A percentile compares a stretch with the other conserved stretches of the same genome.
Conservation (phyloP, 2,797 vertebrate species). For the Takifugu rubripes region DNA sequence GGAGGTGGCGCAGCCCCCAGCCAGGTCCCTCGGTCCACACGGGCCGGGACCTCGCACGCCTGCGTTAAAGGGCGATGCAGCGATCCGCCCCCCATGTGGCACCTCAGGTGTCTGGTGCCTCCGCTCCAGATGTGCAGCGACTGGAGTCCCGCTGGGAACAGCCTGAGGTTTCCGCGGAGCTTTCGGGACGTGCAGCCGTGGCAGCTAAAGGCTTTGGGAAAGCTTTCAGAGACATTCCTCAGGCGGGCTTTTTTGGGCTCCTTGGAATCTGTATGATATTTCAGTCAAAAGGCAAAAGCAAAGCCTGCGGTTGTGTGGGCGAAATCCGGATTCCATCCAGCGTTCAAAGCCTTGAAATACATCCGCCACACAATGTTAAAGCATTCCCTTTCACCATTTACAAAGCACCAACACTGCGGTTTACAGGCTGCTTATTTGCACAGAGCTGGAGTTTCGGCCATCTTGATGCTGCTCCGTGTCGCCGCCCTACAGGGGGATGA, state of each 20-base stretch:
- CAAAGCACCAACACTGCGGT: conserved; percentile 71
- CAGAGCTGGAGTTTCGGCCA: conserved; percentile 71
- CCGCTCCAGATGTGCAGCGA: too few relatives aligned
- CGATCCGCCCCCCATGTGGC: too few relatives aligned
- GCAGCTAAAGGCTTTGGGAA: conserved; percentile 18
- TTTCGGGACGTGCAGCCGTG: too few relatives aligned
- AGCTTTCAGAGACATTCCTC: conserved; percentile 62
- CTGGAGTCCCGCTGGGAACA: too few relatives aligned
- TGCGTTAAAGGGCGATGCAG: too few relatives aligned
- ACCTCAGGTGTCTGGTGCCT: too few relatives aligned
- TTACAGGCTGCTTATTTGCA: conserved; percentile 72
- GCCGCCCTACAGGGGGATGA: conserved; percentile 56
- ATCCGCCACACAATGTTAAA: conserved; percentile 71
- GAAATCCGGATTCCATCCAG: conserved; percentile 69
- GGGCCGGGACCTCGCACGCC: too few relatives aligned
- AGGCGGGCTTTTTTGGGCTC: conserved; percentile 53
- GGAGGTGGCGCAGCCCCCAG: too few relatives aligned
- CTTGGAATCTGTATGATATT: conserved; percentile 68
- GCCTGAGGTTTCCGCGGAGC: too few relatives aligned
- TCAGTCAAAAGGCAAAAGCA: conserved; percentile 61
- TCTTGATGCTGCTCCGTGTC: conserved; percentile 37
- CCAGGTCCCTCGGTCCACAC: too few relatives aligned
- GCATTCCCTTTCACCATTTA: conserved; percentile 73
- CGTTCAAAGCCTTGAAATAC: conserved; percentile 76
- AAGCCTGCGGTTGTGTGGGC: conserved; percentile 73